A percentile compares a stretch with the other conserved stretches of the same genome.
Conservation (phyloP, 1,140 invertebrate genomes). For the Trypoxylus dichotomus region DNA sequence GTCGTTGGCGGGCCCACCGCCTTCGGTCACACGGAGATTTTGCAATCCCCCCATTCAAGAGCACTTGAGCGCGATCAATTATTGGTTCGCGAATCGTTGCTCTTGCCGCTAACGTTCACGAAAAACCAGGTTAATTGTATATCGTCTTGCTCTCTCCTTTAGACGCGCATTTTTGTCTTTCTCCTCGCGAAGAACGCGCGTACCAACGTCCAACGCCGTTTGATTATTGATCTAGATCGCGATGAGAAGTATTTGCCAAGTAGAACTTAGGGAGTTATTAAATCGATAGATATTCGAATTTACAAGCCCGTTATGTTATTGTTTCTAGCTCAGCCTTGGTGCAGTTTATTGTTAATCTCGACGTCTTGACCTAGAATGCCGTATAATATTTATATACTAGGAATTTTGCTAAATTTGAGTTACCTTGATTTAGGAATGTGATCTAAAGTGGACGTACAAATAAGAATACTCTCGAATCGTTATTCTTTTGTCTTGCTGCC, state of each 20-base stretch:
- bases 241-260: background rate
- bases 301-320: background rate
- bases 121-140: background rate
- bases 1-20: background rate
- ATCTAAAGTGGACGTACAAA: too few species aligned
- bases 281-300: background rate
- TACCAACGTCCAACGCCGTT: background rate
- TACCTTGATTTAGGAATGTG: too few species aligned
- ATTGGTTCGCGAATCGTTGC: background rate
- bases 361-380: background rate
- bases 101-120: background rate
- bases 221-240: background rate
- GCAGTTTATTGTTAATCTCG: background rate
- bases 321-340: background rate
- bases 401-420: too few species aligned
- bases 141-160: background rate
- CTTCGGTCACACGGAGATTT: background rate
- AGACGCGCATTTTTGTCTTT: background rate
- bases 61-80: background rate
- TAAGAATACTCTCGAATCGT: too few species aligned
- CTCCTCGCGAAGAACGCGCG: background rate
- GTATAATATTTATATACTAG: background rate
- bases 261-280: background rate
- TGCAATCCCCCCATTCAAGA: conserved; percentile 3
- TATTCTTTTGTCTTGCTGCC: too few species aligned